Base-by-base conservation (phyloP, 2,797 vertebrate species). In the Rhabdomys pumilio region DNA sequence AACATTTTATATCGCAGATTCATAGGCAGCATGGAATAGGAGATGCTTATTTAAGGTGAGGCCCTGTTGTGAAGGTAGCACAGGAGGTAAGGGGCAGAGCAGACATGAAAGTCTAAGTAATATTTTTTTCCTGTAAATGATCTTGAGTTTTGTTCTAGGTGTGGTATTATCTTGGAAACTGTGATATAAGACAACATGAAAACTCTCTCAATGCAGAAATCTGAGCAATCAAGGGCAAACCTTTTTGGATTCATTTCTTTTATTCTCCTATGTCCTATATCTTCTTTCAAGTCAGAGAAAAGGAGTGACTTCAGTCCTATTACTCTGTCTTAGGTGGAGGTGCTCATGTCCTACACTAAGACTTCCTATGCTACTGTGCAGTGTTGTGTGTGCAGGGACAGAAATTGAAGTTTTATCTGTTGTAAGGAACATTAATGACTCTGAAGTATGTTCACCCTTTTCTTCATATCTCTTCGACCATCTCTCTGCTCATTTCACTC, bases 401-500 rank as follows among this genome's bases (percentile, higher is more conserved):
- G 26, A 92, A 90, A 38, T 8, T 38, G 13, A 72, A 57, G 1
- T 15, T 79, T 69, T 89, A 34, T 77, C 50, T 94, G 13, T 41
- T 85, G 29, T 91, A 53, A 92, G 89, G 14, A 89, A 92, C 26
- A 67, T 85, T 24, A 93, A 67, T 50, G 29, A 85, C 69, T 92
- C 82, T 91, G 12, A 94, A 63, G 59, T 44, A 63, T 90, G 79
- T 76, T 93, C 38, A 53, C n/a, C 38, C 5, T 69, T 85, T 85
- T 44, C 93, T 50, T 93, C 15, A 24, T 75, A 38, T n/a, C 2
- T 65, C 83, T 5, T 91, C 29, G 67, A 47, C 77, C 10, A 65
- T 77, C 0, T 83, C 72, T 72, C 50, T 75, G 19, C 6, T 80
- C 69, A 41, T 4, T 72, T 89, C 29, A 75, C 7, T 97, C 50